Conservation (phyloP, 2,113 vertebrate genomes). For the Tricholaema leucomelas region DNA sequence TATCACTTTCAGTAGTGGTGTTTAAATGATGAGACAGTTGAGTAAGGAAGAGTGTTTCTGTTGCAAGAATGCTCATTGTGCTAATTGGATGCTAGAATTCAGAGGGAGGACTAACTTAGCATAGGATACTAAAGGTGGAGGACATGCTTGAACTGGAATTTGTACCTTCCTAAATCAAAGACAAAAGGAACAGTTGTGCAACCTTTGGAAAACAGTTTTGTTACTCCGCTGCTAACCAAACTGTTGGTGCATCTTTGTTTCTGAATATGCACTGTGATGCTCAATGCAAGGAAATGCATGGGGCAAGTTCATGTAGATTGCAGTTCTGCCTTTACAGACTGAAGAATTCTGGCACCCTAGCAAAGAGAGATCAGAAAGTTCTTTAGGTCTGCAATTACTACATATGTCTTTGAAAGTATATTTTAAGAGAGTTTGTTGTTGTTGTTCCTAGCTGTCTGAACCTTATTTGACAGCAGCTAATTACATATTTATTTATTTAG, state of each 20-base stretch:
- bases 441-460: not conserved
- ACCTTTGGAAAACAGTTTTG: not conserved
- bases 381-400: not conserved
- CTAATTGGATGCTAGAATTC: not conserved
- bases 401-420: not conserved
- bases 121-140: not conserved
- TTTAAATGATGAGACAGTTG: not conserved
- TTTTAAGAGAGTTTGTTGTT: not conserved
- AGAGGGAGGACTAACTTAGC: not conserved
- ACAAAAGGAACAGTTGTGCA: not conserved
- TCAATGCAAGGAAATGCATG: not conserved
- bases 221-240: not conserved
- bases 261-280: not conserved
- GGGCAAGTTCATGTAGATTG: fast-evolving
- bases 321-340: not conserved
- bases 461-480: not conserved
- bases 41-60: not conserved
- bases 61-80: not conserved
- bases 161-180: not conserved
- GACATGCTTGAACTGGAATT: not conserved
- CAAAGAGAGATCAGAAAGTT: not conserved
- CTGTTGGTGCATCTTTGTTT: not conserved
- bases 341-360: not conserved
- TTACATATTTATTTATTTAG: not conserved
- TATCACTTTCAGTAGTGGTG: not conserved